phyloP scores from a whole-genome alignment of 2,888 invertebrate species.

The Cataglyphis albicans region DNA sequence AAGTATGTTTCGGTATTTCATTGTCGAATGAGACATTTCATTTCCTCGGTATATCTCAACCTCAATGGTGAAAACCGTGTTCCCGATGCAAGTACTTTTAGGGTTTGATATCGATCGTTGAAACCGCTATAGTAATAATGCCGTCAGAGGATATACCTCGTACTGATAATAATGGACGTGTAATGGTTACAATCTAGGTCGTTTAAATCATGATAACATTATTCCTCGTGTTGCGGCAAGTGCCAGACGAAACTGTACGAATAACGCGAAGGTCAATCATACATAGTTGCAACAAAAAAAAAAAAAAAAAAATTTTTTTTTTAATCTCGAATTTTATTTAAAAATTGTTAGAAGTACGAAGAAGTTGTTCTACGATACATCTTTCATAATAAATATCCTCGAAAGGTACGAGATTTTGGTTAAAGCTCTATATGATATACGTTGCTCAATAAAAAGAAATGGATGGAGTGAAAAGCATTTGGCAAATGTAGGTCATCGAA shows the following conservation, averaged over 20 bases:
- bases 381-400: neutral
- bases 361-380: neutral
- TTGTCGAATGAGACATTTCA: constrained; percentile 40
- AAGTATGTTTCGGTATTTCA: neutral
- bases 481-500: constrained; percentile 55
- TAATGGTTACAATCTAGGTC: constrained; percentile 49
- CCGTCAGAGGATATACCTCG: constrained; percentile 11
- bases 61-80: constrained; percentile 28
- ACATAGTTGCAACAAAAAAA: neutral
- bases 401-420: neutral
- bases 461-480: constrained; percentile 49
- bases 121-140: constrained; percentile 22
- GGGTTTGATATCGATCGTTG: constrained; percentile 35
- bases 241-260: constrained; percentile 20
- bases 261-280: constrained; percentile 6
- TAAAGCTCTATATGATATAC: constrained; percentile 30
- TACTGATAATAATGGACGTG: constrained; percentile 38
- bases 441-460: constrained; percentile 38
- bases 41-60: constrained; percentile 40
- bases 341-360: neutral
- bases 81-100: constrained; percentile 36
- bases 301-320: neutral
- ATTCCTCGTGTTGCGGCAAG: neutral
- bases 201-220: constrained; percentile 38
- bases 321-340: neutral